Conservation (phyloP, 2,797 vertebrate species). For the Fratercula arctica region DNA sequence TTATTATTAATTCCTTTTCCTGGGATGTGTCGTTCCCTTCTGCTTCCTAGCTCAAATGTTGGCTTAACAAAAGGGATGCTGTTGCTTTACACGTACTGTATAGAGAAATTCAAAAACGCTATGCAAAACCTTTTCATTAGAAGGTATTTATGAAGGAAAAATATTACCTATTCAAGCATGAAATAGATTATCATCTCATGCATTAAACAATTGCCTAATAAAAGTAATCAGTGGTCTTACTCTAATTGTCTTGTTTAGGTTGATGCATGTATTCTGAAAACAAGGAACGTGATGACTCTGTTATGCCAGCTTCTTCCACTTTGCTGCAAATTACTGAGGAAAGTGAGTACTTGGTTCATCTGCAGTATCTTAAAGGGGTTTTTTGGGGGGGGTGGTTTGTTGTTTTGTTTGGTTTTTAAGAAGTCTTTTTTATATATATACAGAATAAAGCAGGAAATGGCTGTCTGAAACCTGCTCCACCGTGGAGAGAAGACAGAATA, state of each 20-base stretch:
- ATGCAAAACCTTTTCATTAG: not conserved
- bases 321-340: constrained; percentile 87
- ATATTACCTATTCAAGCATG: not conserved
- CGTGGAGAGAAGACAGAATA: constrained; percentile 85
- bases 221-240: not conserved
- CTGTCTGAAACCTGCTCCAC: constrained; percentile 81
- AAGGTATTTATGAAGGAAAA: not conserved
- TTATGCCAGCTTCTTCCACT: constrained; percentile 86
- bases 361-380: not conserved
- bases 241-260: constrained; percentile 76
- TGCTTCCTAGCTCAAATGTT: not conserved
- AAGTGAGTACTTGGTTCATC: constrained; percentile 74
- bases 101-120: not conserved
- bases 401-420: not conserved
- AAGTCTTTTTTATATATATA: not conserved
- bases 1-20: not conserved
- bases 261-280: constrained; percentile 90
- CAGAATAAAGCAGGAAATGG: constrained; percentile 84
- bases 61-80: not conserved
- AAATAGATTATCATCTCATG: not conserved
- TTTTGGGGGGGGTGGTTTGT: not conserved
- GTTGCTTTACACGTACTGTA: not conserved
- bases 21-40: not conserved
- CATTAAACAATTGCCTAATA: not conserved
- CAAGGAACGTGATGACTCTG: constrained; percentile 84